Evolutionary conservation across 2,888 invertebrate species (phyloP).

Genomic region (Tenthredo notha): DNA sequence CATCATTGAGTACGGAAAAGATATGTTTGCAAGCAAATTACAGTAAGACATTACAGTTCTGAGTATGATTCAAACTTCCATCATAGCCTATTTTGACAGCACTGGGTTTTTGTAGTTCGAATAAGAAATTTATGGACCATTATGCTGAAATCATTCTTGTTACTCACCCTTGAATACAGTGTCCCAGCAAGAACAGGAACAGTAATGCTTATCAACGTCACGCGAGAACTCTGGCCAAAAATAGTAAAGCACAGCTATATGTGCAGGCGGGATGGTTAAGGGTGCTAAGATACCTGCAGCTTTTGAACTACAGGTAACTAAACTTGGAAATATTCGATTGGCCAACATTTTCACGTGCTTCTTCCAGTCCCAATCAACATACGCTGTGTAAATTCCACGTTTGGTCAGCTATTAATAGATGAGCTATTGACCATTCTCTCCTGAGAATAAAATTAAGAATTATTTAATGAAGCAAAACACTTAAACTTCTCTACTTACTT

Average conservation of each 20-base stretch:
- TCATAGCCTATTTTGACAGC: neutral
- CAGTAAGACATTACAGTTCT: neutral
- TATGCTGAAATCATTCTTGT: neutral
- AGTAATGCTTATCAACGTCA: conserved; percentile 83
- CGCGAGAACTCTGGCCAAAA: conserved; percentile 86
- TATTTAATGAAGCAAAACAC: neutral
- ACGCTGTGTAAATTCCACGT: conserved; percentile 11
- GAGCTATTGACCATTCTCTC: neutral
- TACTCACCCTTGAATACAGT: conserved; percentile 86
- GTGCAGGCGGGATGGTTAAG: conserved; percentile 81
- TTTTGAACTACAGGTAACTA: conserved; percentile 72
- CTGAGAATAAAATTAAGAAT: neutral
- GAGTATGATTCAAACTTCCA: neutral
- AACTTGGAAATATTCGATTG: conserved; percentile 68
- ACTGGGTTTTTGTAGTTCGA: neutral
- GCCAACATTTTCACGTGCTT: conserved; percentile 67
- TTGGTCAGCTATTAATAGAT: conserved; percentile 14
- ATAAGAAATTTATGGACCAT: neutral
- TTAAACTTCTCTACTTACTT: neutral
- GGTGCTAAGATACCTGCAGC: conserved; percentile 74
- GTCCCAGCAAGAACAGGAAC: conserved; percentile 88
- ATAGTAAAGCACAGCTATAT: conserved; percentile 82
- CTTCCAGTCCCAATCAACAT: neutral
- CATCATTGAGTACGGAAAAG: neutral
- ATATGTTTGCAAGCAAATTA: neutral